Evolutionary conservation across 2,113 vertebrate species (phyloP).

Genomic region (Psammodynastes pulverulentus): DNA sequence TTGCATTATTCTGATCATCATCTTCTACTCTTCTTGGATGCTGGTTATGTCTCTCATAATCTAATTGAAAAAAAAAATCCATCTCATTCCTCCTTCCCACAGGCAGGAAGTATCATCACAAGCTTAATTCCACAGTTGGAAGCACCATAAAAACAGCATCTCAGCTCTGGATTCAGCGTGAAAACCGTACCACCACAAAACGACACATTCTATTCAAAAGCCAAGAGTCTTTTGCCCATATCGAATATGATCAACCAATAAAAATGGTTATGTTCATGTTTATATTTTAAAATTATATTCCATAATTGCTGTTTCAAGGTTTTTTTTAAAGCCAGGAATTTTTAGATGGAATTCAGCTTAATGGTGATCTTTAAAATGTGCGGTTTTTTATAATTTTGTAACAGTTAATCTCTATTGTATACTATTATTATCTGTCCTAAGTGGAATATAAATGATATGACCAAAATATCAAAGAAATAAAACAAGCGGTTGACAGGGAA

Average conservation of each 20-base stretch:
- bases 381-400: background rate
- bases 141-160: background rate
- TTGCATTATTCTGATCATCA: conserved; percentile 65
- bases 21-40: conserved; percentile 73
- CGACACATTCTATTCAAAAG: background rate
- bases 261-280: background rate
- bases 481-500: background rate
- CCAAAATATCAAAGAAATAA: background rate
- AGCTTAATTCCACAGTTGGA: background rate
- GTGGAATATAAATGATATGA: background rate
- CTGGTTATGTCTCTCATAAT: conserved; percentile 71
- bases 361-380: background rate
- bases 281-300: background rate
- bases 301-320: background rate
- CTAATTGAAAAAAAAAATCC: conserved; percentile 39
- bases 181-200: background rate
- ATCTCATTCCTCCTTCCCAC: background rate
- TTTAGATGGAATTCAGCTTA: background rate
- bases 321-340: background rate
- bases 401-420: background rate
- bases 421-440: background rate
- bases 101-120: background rate
- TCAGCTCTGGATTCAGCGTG: background rate
- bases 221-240: background rate
- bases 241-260: background rate